Conservation (phyloP, 37 sponge, comb jelly and placozoan genomes). For the Crambe crambe region DNA sequence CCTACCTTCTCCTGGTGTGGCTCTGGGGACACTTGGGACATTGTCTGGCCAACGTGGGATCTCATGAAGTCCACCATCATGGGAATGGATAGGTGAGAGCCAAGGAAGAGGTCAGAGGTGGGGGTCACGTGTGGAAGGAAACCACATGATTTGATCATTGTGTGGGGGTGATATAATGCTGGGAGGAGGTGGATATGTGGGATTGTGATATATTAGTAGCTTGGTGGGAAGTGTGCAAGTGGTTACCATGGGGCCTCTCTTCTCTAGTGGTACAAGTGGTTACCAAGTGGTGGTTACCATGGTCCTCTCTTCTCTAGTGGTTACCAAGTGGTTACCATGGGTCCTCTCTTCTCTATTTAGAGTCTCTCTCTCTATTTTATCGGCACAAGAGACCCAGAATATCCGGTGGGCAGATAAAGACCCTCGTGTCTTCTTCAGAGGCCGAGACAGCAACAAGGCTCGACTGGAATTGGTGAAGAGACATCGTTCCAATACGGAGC, state of each 20-base stretch:
- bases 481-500: slow-evolving; percentile 76
- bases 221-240: background rate
- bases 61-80: slow-evolving; percentile 84
- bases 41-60: slow-evolving; percentile 96
- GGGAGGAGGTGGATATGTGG: background rate
- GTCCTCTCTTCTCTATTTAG: slow-evolving; percentile 16
- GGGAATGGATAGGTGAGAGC: slow-evolving; percentile 77
- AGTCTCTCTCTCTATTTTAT: slow-evolving; percentile 70
- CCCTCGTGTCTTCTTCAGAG: slow-evolving; percentile 91
- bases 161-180: background rate
- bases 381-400: slow-evolving; percentile 59
- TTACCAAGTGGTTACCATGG: no score
- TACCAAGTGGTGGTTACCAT: no score
- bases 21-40: slow-evolving; percentile 77
- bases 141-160: background rate
- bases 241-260: background rate
- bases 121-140: background rate
- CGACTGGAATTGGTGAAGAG: slow-evolving; percentile 86
- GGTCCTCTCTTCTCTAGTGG: background rate
- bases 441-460: slow-evolving; percentile 93
- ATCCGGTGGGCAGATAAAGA: slow-evolving; percentile 83
- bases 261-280: background rate
- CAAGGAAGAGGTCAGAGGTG: slow-evolving; percentile 45
- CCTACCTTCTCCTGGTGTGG: slow-evolving; percentile 98
- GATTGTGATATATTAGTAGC: background rate